Evolutionary conservation across 1,140 invertebrate species (phyloP).

Genomic region (Portunus trituberculatus): DNA sequence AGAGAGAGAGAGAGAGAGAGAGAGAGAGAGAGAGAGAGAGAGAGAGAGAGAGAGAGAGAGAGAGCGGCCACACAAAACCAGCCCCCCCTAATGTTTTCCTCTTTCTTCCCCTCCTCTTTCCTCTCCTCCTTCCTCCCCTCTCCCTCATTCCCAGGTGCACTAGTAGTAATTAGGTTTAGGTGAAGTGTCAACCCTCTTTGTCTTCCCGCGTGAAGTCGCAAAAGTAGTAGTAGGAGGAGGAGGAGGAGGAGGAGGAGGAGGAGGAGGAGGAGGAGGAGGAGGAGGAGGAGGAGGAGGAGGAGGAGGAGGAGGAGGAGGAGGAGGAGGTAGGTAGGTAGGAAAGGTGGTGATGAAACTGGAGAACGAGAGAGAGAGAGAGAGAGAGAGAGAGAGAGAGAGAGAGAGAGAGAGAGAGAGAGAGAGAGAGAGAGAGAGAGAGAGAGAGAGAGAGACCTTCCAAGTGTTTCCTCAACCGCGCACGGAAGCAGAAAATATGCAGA

Average conservation of each 20-base stretch:
- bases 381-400: conserved; percentile 47
- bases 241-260: conserved; percentile 8
- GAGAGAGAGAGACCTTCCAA: not conserved
- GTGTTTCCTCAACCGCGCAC: not conserved
- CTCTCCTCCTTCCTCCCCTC: not conserved
- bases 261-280: conserved; percentile 22
- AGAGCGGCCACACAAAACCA: too few species aligned
- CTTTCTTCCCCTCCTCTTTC: not conserved
- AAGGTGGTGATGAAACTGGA: not conserved
- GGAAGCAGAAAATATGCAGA: not conserved
- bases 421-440: conserved; percentile 36
- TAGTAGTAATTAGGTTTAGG: not conserved
- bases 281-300: conserved; percentile 7
- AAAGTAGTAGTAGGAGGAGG: not conserved
- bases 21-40: too few species aligned
- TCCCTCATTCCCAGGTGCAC: not conserved
- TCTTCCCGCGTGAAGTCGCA: not conserved
- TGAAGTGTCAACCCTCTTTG: not conserved
- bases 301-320: not conserved
- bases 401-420: conserved; percentile 50
- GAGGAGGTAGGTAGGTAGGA: not conserved
- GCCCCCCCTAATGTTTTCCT: too few species aligned
- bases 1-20: too few species aligned
- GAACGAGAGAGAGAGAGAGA: not conserved
- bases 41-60: too few species aligned